phyloP scores from a whole-genome alignment of 2,888 invertebrate species.

The Stenoptilia bipunctidactyla region DNA sequence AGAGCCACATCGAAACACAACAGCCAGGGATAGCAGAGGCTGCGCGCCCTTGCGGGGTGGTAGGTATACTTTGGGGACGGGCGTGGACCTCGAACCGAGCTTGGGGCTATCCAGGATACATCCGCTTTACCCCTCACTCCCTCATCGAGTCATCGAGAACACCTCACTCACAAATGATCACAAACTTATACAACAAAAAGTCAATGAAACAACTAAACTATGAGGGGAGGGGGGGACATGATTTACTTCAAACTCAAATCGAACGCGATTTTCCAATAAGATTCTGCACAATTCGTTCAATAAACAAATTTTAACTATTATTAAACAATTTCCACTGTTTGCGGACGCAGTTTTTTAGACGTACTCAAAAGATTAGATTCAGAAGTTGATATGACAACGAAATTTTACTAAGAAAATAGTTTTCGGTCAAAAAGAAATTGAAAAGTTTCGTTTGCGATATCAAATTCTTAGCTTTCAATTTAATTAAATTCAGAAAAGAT shows the following conservation, averaged over 20 bases:
- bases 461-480: slow-evolving; percentile 22
- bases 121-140: slow-evolving; percentile 70
- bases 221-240: slow-evolving; percentile 43
- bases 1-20: slow-evolving; percentile 69
- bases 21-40: slow-evolving; percentile 70
- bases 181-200: slow-evolving; percentile 64
- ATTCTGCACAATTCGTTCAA: slow-evolving; percentile 25
- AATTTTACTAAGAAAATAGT: neutral
- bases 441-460: slow-evolving; percentile 25
- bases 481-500: neutral
- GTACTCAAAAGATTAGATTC: slow-evolving; percentile 13
- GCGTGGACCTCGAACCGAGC: slow-evolving; percentile 60
- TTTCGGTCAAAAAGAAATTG: neutral
- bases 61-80: slow-evolving; percentile 34
- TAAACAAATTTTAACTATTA: too few species aligned
- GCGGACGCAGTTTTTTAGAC: slow-evolving; percentile 9
- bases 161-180: slow-evolving; percentile 70
- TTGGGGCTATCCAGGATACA: slow-evolving; percentile 64
- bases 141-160: slow-evolving; percentile 71
- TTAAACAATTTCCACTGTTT: too few species aligned
- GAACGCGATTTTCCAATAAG: too few species aligned
- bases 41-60: slow-evolving; percentile 60
- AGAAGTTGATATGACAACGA: slow-evolving; percentile 33
- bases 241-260: slow-evolving; percentile 34
- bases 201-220: slow-evolving; percentile 55